phyloP scores from a whole-genome alignment of 2,113 vertebrate species.

The Anguilla japonica region DNA sequence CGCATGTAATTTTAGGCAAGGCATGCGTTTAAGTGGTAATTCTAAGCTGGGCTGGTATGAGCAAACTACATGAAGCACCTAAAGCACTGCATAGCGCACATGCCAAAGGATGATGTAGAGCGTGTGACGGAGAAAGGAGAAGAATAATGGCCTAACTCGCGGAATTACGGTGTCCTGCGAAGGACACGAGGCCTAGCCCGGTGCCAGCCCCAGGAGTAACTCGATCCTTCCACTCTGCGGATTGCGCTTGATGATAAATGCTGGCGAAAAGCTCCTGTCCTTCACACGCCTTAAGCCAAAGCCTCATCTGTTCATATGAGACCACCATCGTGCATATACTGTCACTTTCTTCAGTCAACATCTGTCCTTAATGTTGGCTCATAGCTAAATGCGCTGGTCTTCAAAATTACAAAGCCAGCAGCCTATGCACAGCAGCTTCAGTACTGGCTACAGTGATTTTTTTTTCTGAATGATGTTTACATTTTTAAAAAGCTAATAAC shows the following conservation, averaged over 20 bases:
- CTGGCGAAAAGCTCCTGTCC: neutral
- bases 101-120: conserved; percentile 34
- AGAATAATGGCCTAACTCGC: neutral
- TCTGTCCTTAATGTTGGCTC: too few species aligned
- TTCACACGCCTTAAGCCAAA: neutral
- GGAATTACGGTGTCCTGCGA: neutral
- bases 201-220: neutral
- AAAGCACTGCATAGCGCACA: conserved; percentile 31
- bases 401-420: neutral
- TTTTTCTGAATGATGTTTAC: neutral
- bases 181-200: neutral
- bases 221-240: neutral
- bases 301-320: neutral
- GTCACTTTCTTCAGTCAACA: neutral
- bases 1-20: conserved; percentile 20
- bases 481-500: too few species aligned
- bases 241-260: neutral
- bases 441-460: neutral
- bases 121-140: conserved; percentile 20
- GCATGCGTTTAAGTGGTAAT: conserved; percentile 43
- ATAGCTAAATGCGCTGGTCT: too few species aligned
- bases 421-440: neutral
- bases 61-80: conserved; percentile 46
- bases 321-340: neutral
- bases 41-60: conserved; percentile 31